phyloP scores from a whole-genome alignment of 2,888 invertebrate genomes.

The Machimus atricapillus region DNA sequence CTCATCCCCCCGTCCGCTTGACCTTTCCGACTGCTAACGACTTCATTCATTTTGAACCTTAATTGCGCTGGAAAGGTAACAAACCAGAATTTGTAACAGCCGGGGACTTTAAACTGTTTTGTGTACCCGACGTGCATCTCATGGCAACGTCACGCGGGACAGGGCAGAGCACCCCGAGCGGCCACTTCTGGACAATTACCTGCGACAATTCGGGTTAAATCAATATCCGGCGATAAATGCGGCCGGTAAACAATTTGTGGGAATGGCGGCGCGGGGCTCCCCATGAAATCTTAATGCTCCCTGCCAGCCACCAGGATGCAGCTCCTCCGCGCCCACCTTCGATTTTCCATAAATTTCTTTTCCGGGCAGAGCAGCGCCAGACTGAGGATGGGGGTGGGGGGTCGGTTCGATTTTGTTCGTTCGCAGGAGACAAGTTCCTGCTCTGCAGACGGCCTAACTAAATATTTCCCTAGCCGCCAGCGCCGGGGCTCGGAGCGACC shows the following conservation, averaged over 20 bases:
- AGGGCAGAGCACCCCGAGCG: neutral
- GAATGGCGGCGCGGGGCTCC: neutral
- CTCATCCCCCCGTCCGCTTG: neutral
- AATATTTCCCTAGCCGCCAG: neutral
- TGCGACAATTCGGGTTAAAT: slow-evolving; percentile 27
- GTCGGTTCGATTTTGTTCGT: neutral
- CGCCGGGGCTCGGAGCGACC: neutral
- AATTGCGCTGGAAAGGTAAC: neutral
- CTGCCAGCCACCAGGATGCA: neutral
- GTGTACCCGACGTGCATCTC: neutral
- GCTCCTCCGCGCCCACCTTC: neutral
- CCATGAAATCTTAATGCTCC: neutral
- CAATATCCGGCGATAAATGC: slow-evolving; percentile 20
- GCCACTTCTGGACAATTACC: neutral
- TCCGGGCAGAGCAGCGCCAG: neutral
- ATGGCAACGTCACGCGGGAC: neutral
- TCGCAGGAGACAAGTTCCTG: neutral
- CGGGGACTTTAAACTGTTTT: neutral
- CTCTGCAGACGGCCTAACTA: neutral
- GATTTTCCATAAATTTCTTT: slow-evolving; percentile 10
- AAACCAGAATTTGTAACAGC: neutral
- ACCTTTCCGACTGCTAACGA: neutral
- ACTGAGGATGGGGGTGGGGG: neutral
- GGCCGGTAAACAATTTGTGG: neutral
- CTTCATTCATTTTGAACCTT: neutral